phyloP scores from a whole-genome alignment of 1,140 invertebrate species.

The Paramacrobiotus metropolitanus region DNA sequence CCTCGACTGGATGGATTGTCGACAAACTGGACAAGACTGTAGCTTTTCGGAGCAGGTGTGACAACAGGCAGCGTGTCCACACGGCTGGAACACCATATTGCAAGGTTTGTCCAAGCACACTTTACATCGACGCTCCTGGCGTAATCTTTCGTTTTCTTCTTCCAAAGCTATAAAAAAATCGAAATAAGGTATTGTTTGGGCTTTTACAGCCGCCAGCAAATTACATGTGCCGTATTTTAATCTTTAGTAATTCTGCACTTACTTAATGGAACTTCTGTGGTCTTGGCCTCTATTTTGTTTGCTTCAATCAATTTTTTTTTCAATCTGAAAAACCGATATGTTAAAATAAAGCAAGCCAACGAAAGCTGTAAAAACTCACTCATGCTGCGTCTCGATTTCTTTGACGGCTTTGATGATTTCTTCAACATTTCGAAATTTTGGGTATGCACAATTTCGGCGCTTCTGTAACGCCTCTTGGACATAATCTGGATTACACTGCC shows the following conservation, averaged over 20 bases:
- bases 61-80: conserved; percentile 66
- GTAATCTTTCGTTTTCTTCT: conserved; percentile 45
- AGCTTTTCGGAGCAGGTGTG: conserved; percentile 51
- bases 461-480: background rate
- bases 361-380: background rate
- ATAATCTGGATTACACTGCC: background rate
- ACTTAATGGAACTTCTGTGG: too few relatives aligned
- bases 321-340: too few relatives aligned
- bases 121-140: conserved; percentile 61
- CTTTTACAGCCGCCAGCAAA: too few relatives aligned
- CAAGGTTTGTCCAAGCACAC: conserved; percentile 73
- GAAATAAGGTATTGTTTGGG: too few relatives aligned
- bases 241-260: too few relatives aligned
- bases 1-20: background rate
- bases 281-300: too few relatives aligned
- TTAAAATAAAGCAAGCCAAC: too few relatives aligned
- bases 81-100: conserved; percentile 63
- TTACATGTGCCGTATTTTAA: too few relatives aligned
- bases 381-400: background rate
- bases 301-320: too few relatives aligned
- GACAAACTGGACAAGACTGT: conserved; percentile 36
- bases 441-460: background rate
- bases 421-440: background rate
- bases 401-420: background rate
- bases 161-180: too few relatives aligned